Base-by-base conservation (phyloP, 2,888 invertebrate genomes). In the Drosophila borborema region DNA sequence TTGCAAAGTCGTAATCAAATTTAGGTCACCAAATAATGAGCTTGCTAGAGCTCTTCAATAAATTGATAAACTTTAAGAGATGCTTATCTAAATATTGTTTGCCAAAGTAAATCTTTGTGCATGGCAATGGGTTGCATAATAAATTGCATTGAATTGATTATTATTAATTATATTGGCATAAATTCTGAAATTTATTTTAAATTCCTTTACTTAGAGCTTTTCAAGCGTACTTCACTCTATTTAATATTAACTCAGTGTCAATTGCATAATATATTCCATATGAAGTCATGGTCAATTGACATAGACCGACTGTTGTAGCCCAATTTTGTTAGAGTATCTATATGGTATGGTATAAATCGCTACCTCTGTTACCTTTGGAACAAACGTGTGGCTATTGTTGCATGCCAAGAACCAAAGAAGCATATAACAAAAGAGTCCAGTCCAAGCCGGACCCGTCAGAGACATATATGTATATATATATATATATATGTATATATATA, bases 331-430 rank as follows among this genome's bases (percentile, higher is more conserved):
- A 75, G 70, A 14, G 73, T 43, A 59, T 48, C n/a, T 18, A 59
- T 31, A 41, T 53, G 41, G 70, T 65, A 77, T 58, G 59, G 59
- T 63, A 90, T 85, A 88, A 89, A 84, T 89, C 90, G 82, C 76
- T 90, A 82, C 73, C 72, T 66, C 72, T 81, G 88, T 78, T 87
- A 85, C 86, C 88, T 72, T 66, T 68, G 51, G 70, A 54, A 67
- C 70, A 72, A 79, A 86, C 86, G 80, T 82, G 77, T 71, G 72
- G 88, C 90, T 77, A 90, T 89, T 87, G 86, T 89, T 87, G 87
- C 77, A 73, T 69, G 75, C 74, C 72, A 72, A 79, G 73, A 88
- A 82, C 66, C 71, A 74, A 80, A 80, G 68, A 71, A 78, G 60
- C 64, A 20, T 31, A 64, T 71, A 89, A 90, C 81, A 86, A 90